Percentiles rank a stretch among this genome's conserved stretches.
Conservation (phyloP, 1,140 invertebrate species). For the Branchinecta lynchi region DNA sequence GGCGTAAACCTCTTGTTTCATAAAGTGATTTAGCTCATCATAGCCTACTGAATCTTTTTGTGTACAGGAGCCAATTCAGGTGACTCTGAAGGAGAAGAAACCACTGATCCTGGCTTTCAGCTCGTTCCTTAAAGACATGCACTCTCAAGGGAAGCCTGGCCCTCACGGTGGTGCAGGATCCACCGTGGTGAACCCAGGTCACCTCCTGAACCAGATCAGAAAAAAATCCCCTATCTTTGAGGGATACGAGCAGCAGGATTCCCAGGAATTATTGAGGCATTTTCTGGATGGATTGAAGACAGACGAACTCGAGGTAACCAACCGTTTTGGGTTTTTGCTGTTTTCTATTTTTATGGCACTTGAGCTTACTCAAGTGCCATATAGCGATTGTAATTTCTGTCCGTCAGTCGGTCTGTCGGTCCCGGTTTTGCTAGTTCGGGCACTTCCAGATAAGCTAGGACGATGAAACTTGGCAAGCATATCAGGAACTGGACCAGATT, state of each 20-base stretch:
- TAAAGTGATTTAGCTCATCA: no score
- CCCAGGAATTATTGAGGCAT: slow-evolving; percentile 82
- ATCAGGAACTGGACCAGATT: no score
- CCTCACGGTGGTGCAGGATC: slow-evolving; percentile 20
- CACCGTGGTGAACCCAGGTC: slow-evolving; percentile 49
- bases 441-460: no score
- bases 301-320: slow-evolving; percentile 36
- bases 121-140: slow-evolving; percentile 50
- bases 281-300: slow-evolving; percentile 63
- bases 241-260: slow-evolving; percentile 89
- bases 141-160: slow-evolving; percentile 29
- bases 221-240: slow-evolving; percentile 65
- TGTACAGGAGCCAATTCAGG: slow-evolving; percentile 28
- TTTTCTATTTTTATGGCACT: no score
- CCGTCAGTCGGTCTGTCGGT: no score
- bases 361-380: no score
- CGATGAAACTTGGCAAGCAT: no score
- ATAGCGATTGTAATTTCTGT: no score
- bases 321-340: no score
- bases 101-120: slow-evolving; percentile 48
- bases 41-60: background rate
- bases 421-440: no score
- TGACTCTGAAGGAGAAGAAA: slow-evolving; percentile 51
- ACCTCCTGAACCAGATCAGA: slow-evolving; percentile 56
- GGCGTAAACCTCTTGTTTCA: no score